Evolutionary conservation across 2,797 vertebrate genomes (phyloP), one percentile per base, ranked within the genome.

Genomic region (Pelobates cultripes): DNA sequence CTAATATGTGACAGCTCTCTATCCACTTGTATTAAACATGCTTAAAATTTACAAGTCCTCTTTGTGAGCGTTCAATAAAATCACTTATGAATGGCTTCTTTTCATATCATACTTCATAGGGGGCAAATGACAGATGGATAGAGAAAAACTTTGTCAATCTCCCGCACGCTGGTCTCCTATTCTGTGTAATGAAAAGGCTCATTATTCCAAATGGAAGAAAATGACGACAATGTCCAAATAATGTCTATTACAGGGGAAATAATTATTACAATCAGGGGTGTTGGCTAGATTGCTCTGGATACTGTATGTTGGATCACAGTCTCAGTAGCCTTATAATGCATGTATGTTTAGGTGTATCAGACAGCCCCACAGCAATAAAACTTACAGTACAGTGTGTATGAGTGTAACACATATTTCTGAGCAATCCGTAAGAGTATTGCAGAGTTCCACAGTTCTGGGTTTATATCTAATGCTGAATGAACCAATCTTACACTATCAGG

Each of bases 1-100:
- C 69, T 77, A 82, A 82, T 77, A 77, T 82, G 75, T 82, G 80
- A 82, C 75, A 73, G 69, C 68, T 73, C 75, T n/a, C 41, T 69
- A 73, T 60, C 80, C 73, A 77, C 69, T 82, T 77, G 68, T 73
- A 82, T 82, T 82, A 82, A 67, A 77, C 60, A 40, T 28, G 47
- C 75, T 73, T 77, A 68, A 73, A 77, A 77, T 82, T 68, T 82
- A 40, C 75, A 68, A 67, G 75, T 73, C 63, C 61, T 57, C 75
- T 66, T 77, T 77, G 60, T 68, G 75, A 45, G 69, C 44, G 17
- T 70, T 82, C 80, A 77, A 82, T 82, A 77, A 68, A 77, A 77
- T 75, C 73, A 57, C 44, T 63, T 82, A 82, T 82, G 74, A 77
- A 77, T 77, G 75, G 70, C n/a, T 64, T 70, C 28, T 73, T 82